Percentiles rank a stretch among this genome's conserved stretches.
Conservation (phyloP, 1,140 invertebrate genomes). For the Stratiolaelaps scimitus region DNA sequence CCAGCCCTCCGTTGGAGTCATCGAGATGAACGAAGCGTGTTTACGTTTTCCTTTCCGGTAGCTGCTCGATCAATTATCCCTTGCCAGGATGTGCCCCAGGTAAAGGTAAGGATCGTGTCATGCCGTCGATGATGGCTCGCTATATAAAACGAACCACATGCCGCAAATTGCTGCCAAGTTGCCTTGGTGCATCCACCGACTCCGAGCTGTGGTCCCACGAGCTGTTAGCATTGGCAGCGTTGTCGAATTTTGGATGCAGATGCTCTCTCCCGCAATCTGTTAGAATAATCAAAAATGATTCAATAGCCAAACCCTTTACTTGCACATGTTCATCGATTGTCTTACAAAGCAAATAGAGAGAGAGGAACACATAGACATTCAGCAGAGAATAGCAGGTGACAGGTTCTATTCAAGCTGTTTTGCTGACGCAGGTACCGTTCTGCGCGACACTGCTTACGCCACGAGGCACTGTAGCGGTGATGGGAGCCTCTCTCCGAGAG, state of each 20-base stretch:
- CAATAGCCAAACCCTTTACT: no score
- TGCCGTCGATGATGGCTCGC: no score
- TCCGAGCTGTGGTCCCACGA: no score
- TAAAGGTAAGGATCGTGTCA: conserved; percentile 12
- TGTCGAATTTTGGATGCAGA: conserved; percentile 1
- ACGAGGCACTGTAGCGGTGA: conserved; percentile 11
- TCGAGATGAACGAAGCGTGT: conserved; percentile 13
- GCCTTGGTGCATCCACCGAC: no score
- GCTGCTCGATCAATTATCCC: conserved; percentile 12
- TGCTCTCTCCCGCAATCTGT: not conserved
- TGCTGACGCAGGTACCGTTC: conserved; percentile 1
- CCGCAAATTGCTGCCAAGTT: no score
- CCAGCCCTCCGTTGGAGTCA: conserved; percentile 13
- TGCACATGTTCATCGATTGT: no score
- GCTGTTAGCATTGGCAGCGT: no score
- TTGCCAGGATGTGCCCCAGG: conserved; percentile 19
- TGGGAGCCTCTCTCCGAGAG: conserved; percentile 21
- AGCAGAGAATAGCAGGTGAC: no score
- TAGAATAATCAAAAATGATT: no score
- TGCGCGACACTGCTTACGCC: conserved; percentile 3
- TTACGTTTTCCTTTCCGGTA: conserved; percentile 19
- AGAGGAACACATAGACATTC: no score
- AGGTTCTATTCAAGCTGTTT: not conserved
- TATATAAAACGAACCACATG: no score
- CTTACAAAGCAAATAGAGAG: no score